A percentile compares a stretch with the other conserved stretches of the same genome.
phyloP scores from a whole-genome alignment of 92 coral and sea anemone genomes.

The Chrysogorgia sp. region DNA sequence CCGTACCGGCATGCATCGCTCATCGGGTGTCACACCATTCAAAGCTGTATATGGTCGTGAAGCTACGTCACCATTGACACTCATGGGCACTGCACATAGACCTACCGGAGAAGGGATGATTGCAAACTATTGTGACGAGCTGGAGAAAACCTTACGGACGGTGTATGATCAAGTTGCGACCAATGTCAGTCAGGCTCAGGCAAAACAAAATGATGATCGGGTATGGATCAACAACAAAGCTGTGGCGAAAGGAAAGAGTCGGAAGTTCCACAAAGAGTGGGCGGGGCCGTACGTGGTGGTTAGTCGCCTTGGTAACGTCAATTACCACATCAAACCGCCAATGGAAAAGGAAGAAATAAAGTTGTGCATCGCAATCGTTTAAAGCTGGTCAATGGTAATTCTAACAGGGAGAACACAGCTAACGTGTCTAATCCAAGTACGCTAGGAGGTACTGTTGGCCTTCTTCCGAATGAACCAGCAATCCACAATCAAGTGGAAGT shows the following conservation, averaged over 20 bases:
- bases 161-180: neutral
- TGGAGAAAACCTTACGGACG: neutral
- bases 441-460: neutral
- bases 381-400: neutral
- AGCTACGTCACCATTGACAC: neutral
- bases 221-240: slow-evolving; percentile 29
- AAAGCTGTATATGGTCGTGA: slow-evolving; percentile 15
- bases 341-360: neutral
- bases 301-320: neutral
- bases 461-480: neutral
- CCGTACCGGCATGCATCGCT: no score
- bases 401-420: neutral
- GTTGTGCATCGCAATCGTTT: slow-evolving; percentile 17
- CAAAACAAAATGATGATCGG: slow-evolving; percentile 7
- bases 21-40: slow-evolving; percentile 22
- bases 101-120: neutral
- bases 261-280: slow-evolving; percentile 38
- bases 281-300: slow-evolving; percentile 11
- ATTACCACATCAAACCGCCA: slow-evolving; percentile 4
- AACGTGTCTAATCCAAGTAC: neutral
- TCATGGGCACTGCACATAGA: neutral
- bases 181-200: neutral
- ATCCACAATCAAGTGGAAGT: neutral
- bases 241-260: slow-evolving; percentile 5
- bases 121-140: slow-evolving; percentile 12